Evolutionary conservation across 2,797 vertebrate species (phyloP), one percentile per base, ranked within the genome.

Genomic region (Valencia hispanica): DNA sequence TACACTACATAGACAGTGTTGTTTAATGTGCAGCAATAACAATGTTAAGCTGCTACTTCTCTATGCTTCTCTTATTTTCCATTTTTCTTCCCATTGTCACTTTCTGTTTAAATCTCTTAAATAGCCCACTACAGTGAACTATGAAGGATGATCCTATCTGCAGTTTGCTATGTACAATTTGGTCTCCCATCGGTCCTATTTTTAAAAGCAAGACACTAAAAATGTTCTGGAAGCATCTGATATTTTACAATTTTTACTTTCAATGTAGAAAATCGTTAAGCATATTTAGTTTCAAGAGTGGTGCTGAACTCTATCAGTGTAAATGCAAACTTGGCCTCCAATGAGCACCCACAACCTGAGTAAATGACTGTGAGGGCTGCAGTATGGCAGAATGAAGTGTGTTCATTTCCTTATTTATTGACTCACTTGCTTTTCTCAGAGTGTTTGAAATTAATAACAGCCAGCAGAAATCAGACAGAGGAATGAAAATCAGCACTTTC

Each of bases 401-500:
- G 93, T 94, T 94, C 92, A 92, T 95, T 94, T 94, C 93, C 92
- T 94, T 95, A 94, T 94, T 94, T 94, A 94, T 94, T 93, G 95
- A 97, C 94, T 93, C 88, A 85, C 91, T 97, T 96, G 96, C 96
- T 96, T 96, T 95, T 96, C 96, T 97, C 96, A 91, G 95, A 97
- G 96, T 95, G 95, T 94, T 95, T 96, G 94, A 97, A 98, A 98
- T 98, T 97, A 99, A 97, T 97, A 97, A 96, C 94, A 95, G 95
- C 95, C 94, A 96, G 95, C 95, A 96, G 94, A 97, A 97, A 96
- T 96, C 95, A 98, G 96, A 97, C 96, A 97, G 96, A 94, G 94
- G 92, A 94, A 96, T 96, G 96, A 97, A 99, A 98, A 98, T 96
- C 96, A 96, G 96, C 97, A 95, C 95, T 97, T 97, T 98, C 96